Evolutionary conservation across 2,113 vertebrate genomes (phyloP).

Genomic region (Erythrolamprus reginae): DNA sequence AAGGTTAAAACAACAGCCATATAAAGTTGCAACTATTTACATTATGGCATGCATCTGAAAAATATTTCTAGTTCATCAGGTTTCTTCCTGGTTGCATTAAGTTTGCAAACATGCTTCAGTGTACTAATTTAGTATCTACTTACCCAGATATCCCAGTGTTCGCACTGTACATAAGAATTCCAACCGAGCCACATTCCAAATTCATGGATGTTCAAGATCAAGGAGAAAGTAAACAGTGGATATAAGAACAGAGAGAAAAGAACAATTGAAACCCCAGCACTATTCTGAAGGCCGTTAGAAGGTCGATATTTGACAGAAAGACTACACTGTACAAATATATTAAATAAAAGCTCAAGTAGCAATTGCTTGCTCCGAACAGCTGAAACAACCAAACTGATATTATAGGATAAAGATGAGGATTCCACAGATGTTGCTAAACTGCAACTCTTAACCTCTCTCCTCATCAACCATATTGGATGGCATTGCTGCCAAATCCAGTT

Average conservation of each 20-base stretch:
- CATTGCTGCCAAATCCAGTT: not conserved
- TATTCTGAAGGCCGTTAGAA: not conserved
- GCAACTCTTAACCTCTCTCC: not conserved
- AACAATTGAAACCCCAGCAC: not conserved
- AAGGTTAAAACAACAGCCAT: not conserved
- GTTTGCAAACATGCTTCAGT: not conserved
- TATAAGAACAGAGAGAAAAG: not conserved
- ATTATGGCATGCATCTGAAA: not conserved
- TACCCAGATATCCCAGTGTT: not conserved
- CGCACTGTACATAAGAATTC: not conserved
- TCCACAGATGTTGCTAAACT: not conserved
- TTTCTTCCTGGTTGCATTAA: not conserved
- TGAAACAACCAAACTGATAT: not conserved
- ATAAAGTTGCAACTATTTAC: not conserved
- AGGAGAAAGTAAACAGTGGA: not conserved
- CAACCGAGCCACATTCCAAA: not conserved
- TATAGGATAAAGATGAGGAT: not conserved
- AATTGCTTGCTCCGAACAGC: not conserved
- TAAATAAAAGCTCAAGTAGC: not conserved
- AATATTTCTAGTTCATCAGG: not conserved
- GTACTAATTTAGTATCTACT: not conserved
- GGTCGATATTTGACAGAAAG: not conserved
- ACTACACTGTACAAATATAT: not conserved
- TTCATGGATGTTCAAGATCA: not conserved
- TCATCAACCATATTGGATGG: not conserved